These are phyloP conservation scores for Odontocolon sp. DNA, from an alignment of 2,888 invertebrate species.

Conservation along the genomic window DNA sequence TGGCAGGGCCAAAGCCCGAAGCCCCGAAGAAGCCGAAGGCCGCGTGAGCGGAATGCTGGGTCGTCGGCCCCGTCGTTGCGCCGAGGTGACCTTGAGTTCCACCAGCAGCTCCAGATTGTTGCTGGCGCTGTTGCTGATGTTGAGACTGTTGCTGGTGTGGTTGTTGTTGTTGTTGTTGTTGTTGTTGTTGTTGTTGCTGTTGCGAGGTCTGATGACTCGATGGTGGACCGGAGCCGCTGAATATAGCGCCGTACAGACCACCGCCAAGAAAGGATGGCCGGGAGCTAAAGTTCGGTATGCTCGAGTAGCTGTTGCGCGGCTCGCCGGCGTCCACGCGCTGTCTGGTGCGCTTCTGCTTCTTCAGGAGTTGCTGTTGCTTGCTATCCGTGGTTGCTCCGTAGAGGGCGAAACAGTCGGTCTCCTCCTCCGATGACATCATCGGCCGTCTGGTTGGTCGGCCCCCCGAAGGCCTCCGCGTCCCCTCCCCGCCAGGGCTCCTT, in stretches of 20 bases:
- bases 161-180: constrained; percentile 57
- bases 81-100: constrained; percentile 76
- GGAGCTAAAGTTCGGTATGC: constrained; percentile 89
- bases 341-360: constrained; percentile 96
- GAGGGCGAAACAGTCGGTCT: constrained; percentile 96
- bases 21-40: constrained; percentile 90
- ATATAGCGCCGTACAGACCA: constrained; percentile 94
- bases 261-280: constrained; percentile 92
- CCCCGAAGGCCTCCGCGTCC: constrained; percentile 90
- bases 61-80: constrained; percentile 81
- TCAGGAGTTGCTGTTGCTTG: constrained; percentile 87
- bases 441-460: constrained; percentile 87
- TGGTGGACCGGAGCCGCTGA: constrained; percentile 85
- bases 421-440: constrained; percentile 99
- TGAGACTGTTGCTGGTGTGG: constrained; percentile 59
- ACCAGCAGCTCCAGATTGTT: constrained; percentile 79
- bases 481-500: constrained; percentile 84
- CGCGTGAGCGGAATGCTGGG: constrained; percentile 84
- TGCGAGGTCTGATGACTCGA: constrained; percentile 70
- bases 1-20: constrained; percentile 92
- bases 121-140: constrained; percentile 86
- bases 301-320: constrained; percentile 95
- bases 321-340: constrained; percentile 98
- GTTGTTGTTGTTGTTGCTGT: constrained; percentile 64
- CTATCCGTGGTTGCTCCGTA: constrained; percentile 87